Evolutionary conservation across 2,113 vertebrate species (phyloP).

Genomic region (Rhombomys opimus): DNA sequence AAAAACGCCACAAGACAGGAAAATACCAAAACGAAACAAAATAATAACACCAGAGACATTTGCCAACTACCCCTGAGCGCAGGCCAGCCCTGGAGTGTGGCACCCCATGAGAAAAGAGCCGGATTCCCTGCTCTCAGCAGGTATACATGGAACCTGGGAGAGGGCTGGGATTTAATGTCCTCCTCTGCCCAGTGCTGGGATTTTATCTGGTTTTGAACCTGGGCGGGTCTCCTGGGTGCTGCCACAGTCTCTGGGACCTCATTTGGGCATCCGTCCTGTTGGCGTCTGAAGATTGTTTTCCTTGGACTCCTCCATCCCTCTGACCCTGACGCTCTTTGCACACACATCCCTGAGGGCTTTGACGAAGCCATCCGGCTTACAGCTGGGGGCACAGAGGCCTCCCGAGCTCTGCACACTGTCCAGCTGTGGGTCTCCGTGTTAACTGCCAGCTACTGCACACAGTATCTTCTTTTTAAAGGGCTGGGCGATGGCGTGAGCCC

Average conservation of each 20-base stretch:
- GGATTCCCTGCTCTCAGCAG: too few relatives aligned
- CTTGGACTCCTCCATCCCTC: not conserved
- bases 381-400: not conserved
- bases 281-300: not conserved
- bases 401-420: not conserved
- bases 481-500: not conserved
- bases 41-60: not conserved
- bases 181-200: not conserved
- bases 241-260: not conserved
- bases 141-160: not conserved
- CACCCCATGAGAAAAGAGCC: not conserved
- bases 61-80: not conserved
- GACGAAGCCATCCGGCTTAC: not conserved
- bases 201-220: not conserved
- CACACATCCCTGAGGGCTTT: not conserved
- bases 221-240: not conserved
- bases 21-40: not conserved
- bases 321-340: not conserved
- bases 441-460: not conserved
- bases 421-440: not conserved
- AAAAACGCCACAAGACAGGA: not conserved
- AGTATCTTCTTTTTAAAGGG: not conserved
- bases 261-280: not conserved
- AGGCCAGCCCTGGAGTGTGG: not conserved
- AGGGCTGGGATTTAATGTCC: not conserved